Conservation (phyloP, 2,888 invertebrate species). For the Gnatocerus cornutus region DNA sequence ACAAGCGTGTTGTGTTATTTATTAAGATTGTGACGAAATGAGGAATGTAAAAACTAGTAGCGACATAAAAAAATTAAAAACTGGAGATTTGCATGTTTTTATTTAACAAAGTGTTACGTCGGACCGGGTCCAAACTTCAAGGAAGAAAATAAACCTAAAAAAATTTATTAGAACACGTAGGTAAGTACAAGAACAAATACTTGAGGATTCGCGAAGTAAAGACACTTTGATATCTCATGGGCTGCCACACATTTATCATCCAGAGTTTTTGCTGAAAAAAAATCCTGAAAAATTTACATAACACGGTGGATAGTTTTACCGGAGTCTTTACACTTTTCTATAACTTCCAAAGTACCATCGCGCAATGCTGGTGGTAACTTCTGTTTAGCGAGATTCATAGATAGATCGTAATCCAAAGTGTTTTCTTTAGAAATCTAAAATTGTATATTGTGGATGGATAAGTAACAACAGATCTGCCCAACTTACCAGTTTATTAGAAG, state of each 20-base stretch:
- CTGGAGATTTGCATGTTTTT: neutral
- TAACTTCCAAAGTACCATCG: constrained; percentile 7
- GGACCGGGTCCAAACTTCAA: neutral
- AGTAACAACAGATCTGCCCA: neutral
- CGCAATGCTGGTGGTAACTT: constrained; percentile 16
- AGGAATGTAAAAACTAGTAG: neutral
- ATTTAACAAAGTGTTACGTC: neutral
- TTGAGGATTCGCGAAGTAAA: constrained; percentile 46
- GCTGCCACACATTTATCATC: constrained; percentile 50
- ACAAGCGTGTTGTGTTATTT: neutral
- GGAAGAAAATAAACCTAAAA: constrained; percentile 36
- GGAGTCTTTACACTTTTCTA: constrained; percentile 46
- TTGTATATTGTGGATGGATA: neutral
- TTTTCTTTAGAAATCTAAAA: constrained; percentile 48
- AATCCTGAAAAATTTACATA: neutral
- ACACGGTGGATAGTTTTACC: constrained; percentile 31
- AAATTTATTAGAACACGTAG: neutral
- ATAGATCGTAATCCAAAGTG: constrained; percentile 40
- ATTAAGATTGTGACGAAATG: neutral
- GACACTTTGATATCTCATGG: constrained; percentile 50
- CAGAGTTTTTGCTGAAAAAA: constrained; percentile 50
- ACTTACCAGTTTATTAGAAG: constrained; percentile 72
- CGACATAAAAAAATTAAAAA: too few species aligned
- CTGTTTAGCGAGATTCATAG: constrained; percentile 27
- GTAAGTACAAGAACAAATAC: too few species aligned